These are phyloP conservation scores for Gortyna flavago DNA, from an alignment of 2,888 invertebrate species.

Conservation along the genomic window DNA sequence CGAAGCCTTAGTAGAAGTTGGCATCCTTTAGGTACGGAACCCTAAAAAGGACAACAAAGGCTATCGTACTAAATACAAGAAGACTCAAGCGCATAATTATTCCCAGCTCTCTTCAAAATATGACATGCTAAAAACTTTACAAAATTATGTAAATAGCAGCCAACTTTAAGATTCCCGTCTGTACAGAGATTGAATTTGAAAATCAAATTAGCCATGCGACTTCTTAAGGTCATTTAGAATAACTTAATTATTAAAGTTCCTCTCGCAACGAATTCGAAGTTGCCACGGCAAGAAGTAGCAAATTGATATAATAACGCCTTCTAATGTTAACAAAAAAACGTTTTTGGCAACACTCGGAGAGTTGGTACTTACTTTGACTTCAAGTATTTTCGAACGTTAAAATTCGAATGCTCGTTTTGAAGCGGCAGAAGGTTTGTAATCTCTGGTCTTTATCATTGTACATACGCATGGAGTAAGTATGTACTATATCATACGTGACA, in stretches of 20 bases:
- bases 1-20: too few relatives aligned
- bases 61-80: too few relatives aligned
- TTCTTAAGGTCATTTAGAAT: conserved; percentile 60
- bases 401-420: conserved; percentile 14
- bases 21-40: too few relatives aligned
- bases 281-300: conserved; percentile 45
- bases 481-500: conserved; percentile 10
- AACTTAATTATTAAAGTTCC: conserved; percentile 67
- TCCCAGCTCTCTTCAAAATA: neutral
- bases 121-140: conserved; percentile 20
- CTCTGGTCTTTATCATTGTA: conserved; percentile 9
- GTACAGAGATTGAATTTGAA: conserved; percentile 59
- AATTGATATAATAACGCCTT: conserved; percentile 56
- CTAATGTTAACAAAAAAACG: conserved; percentile 43
- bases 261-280: conserved; percentile 41
- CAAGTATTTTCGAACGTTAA: conserved; percentile 17
- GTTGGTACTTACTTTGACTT: conserved; percentile 31
- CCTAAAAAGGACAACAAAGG: too few relatives aligned
- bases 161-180: conserved; percentile 26
- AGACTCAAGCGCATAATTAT: too few relatives aligned
- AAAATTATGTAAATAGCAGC: conserved; percentile 28
- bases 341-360: conserved; percentile 23
- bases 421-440: conserved; percentile 22
- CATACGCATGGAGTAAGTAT: neutral
- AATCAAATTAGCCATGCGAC: conserved; percentile 62